These are phyloP conservation scores for Panthera uncia DNA, from an alignment of 2,113 vertebrate genomes.

Conservation along the genomic window DNA sequence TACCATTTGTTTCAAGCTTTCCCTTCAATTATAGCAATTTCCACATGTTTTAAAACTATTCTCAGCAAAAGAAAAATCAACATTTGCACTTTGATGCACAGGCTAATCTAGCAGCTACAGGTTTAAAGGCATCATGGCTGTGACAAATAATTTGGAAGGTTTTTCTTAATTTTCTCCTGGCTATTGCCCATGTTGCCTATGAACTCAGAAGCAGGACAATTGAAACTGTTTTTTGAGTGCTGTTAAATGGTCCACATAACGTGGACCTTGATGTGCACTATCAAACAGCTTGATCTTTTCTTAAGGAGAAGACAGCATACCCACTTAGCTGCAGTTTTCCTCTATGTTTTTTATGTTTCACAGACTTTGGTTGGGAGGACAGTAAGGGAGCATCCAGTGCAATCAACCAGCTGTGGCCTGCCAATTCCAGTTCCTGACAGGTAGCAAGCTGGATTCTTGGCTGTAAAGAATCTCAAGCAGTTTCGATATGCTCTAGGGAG, in stretches of 20 bases:
- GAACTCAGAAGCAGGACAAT: constrained; percentile 14
- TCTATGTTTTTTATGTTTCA: constrained; percentile 68
- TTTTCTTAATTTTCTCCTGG: not conserved
- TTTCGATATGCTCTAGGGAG: constrained; percentile 83
- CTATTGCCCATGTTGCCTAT: not conserved
- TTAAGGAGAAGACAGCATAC: constrained; percentile 51
- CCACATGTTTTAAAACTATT: constrained; percentile 80
- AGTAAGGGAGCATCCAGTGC: constrained; percentile 79
- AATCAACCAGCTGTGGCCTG: constrained; percentile 85
- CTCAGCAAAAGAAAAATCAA: constrained; percentile 70
- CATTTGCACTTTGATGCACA: constrained; percentile 66
- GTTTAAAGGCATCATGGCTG: constrained; percentile 19
- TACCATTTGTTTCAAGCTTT: constrained; percentile 78
- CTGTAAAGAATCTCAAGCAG: constrained; percentile 81
- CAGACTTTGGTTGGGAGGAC: constrained; percentile 74
- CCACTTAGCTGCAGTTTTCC: constrained; percentile 59
- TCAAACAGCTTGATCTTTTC: constrained; percentile 41
- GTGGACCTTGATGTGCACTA: constrained; percentile 54
- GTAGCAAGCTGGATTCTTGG: constrained; percentile 86
- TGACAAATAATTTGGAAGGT: not conserved
- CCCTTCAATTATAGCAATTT: constrained; percentile 75
- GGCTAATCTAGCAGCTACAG: constrained; percentile 27
- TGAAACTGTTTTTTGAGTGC: not conserved
- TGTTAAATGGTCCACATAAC: not conserved
- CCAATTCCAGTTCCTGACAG: constrained; percentile 86